phyloP scores from a whole-genome alignment of 2,113 vertebrate genomes.

The chimpanzee (Pan troglodytes) region NHGRI_mPanTro3-v2.1_pri NC_072414.2:48934001-48934500 shows the following conservation, averaged over 20 bases:
- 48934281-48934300: constrained; percentile 85
- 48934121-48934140: background rate
- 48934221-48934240: constrained; percentile 34
- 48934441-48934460: constrained; percentile 54
- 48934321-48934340: constrained; percentile 92
- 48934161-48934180: constrained; percentile 62
- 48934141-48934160: constrained; percentile 7
- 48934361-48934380: constrained; percentile 97
- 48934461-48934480: constrained; percentile 42
- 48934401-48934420: constrained; percentile 81
- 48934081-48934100: background rate
- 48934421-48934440: constrained; percentile 77
- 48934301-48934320: constrained; percentile 90
- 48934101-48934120: background rate
- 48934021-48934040: background rate
- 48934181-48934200: constrained; percentile 38
- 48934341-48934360: constrained; percentile 97
- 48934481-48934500: constrained; percentile 57
- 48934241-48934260: background rate
- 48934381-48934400: constrained; percentile 85
- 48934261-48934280: constrained; percentile 81
- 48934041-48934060: background rate
- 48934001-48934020: background rate
- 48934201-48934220: constrained; percentile 38
- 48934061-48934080: background rate